phyloP scores from a whole-genome alignment of 2,888 invertebrate species.

The Gymnoscelis rufifasciata region DNA sequence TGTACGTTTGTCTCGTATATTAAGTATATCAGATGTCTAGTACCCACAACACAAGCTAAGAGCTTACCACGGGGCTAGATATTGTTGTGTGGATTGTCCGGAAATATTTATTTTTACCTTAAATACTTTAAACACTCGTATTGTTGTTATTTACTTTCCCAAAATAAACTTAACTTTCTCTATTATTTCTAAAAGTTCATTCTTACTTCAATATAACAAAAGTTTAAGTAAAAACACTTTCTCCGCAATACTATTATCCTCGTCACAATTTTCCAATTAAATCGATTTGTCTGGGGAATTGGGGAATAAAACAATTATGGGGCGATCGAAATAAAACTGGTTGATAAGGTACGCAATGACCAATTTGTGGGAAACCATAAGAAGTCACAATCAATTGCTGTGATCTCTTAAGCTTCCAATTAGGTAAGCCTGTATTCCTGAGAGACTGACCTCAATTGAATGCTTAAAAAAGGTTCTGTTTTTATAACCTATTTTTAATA shows the following conservation, averaged over 20 bases:
- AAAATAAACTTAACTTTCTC: too few species aligned
- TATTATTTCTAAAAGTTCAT: too few species aligned
- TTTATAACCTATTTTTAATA: background rate
- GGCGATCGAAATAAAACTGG: constrained; percentile 7
- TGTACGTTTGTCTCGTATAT: too few species aligned
- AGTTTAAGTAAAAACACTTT: background rate
- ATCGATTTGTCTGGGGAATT: constrained; percentile 6
- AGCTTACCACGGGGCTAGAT: too few species aligned
- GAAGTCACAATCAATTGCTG: background rate
- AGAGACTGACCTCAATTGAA: background rate
- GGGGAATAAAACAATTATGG: constrained; percentile 14
- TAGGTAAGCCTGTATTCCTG: background rate
- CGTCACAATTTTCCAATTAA: constrained; percentile 6
- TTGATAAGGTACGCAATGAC: constrained; percentile 1
- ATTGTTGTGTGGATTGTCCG: too few species aligned
- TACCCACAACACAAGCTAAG: too few species aligned
- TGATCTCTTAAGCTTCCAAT: background rate
- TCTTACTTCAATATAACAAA: too few species aligned
- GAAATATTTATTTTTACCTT: too few species aligned
- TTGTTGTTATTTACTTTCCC: too few species aligned
- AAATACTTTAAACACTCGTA: too few species aligned
- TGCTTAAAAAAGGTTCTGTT: too few species aligned
- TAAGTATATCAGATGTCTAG: too few species aligned
- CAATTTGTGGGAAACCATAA: constrained; percentile 2
- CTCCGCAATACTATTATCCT: background rate